Conservation (phyloP, 2,888 invertebrate species). For the Clitarchus hookeri region DNA sequence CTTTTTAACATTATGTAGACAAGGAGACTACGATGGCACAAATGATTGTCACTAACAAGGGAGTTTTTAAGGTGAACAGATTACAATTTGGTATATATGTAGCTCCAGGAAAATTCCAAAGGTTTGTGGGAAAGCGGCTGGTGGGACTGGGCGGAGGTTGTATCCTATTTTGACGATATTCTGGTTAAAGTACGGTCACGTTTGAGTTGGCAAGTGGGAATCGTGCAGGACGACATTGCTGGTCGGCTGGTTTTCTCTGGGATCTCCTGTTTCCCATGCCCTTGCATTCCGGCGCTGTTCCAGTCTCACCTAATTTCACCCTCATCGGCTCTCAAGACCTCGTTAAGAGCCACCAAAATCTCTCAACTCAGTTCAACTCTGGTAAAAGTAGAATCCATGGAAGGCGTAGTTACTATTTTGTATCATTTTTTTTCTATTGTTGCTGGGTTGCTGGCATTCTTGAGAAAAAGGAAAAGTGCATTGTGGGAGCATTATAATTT, state of each 20-base stretch:
- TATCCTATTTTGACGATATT: background rate
- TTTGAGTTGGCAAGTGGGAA: too few species aligned
- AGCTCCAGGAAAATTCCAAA: background rate
- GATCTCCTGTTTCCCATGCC: too few species aligned
- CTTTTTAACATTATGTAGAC: background rate
- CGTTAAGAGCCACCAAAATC: too few species aligned
- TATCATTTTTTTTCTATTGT: background rate
- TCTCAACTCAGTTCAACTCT: too few species aligned
- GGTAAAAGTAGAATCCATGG: background rate
- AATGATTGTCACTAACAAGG: background rate
- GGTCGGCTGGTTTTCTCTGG: too few species aligned
- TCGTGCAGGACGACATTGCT: too few species aligned
- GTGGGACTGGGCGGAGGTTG: background rate
- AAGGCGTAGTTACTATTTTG: background rate
- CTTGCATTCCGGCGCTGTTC: too few species aligned
- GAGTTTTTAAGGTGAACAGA: background rate
- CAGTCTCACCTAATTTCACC: too few species aligned
- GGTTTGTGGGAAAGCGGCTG: background rate
- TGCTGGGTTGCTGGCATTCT: background rate
- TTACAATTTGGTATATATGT: background rate
- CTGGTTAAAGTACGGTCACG: too few species aligned
- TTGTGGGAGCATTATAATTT: background rate
- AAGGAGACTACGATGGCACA: background rate
- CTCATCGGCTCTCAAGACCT: too few species aligned
- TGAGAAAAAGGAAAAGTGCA: background rate